phyloP scores from a whole-genome alignment of 2,113 vertebrate species.

The Otus sunia region DNA sequence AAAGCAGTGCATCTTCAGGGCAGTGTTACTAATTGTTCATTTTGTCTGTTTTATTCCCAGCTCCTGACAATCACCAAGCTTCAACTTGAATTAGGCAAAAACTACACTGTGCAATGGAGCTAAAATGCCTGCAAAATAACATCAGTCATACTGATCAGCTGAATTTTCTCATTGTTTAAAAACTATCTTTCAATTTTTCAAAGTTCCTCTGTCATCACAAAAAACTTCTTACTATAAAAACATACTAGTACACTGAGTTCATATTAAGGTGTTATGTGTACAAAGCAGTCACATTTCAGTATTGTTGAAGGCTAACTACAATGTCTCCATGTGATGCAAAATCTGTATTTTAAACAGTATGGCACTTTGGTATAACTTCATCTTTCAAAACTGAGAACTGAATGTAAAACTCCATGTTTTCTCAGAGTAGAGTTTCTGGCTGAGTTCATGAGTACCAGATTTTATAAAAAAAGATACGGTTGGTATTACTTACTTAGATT shows the following conservation, averaged over 20 bases:
- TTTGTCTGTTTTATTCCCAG: neutral
- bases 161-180: rapidly evolving
- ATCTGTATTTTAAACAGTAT: neutral
- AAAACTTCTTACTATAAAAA: neutral
- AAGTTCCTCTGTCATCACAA: neutral
- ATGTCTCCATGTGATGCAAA: neutral
- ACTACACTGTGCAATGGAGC: conserved; percentile 60
- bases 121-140: neutral
- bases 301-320: neutral
- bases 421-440: neutral
- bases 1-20: rapidly evolving
- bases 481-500: neutral
- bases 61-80: neutral
- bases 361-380: rapidly evolving
- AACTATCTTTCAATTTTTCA: neutral
- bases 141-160: rapidly evolving
- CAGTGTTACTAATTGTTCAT: neutral
- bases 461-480: neutral
- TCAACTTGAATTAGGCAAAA: conserved; percentile 34
- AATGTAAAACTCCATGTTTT: neutral
- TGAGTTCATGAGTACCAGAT: rapidly evolving
- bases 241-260: rapidly evolving
- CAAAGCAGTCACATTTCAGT: rapidly evolving
- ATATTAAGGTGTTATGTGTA: rapidly evolving
- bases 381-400: neutral